Evolutionary conservation across 2,797 vertebrate genomes (phyloP).

Genomic region (Glossophaga mutica): DNA sequence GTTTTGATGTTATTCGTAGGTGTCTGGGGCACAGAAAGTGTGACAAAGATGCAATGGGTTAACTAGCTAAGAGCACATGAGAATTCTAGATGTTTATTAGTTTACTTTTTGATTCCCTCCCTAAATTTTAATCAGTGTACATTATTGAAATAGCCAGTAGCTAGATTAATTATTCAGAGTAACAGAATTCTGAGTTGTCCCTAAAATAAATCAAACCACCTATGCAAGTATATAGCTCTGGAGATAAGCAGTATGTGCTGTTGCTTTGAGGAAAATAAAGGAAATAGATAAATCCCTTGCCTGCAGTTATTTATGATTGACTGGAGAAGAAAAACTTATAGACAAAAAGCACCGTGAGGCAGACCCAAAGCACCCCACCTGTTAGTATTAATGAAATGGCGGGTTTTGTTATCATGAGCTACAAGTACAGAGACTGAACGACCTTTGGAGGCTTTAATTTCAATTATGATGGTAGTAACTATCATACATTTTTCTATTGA

Average conservation of each 20-base stretch:
- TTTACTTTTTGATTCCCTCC: not conserved
- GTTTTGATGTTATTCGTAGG: not conserved
- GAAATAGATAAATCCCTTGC: not conserved
- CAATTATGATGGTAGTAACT: not conserved
- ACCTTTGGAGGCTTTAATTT: not conserved
- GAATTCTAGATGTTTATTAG: not conserved
- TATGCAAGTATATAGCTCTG: not conserved
- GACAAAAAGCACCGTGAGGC: not conserved
- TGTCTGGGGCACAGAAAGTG: not conserved
- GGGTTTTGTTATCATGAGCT: not conserved
- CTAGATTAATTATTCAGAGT: not conserved
- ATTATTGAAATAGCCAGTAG: constrained; percentile 3
- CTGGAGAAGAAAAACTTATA: not conserved
- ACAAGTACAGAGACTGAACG: not conserved
- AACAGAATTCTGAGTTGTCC: not conserved
- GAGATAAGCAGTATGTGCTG: not conserved
- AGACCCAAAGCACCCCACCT: not conserved
- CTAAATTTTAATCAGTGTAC: not conserved
- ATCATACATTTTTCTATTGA: not conserved
- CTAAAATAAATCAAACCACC: not conserved
- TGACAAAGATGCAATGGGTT: not conserved
- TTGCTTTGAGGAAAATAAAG: not conserved
- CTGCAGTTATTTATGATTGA: not conserved
- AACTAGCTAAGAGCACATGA: not conserved
- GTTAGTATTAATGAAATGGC: not conserved